Base-by-base conservation (phyloP, 2,113 vertebrate genomes). In the Campylorhamphus procurvoides region DNA sequence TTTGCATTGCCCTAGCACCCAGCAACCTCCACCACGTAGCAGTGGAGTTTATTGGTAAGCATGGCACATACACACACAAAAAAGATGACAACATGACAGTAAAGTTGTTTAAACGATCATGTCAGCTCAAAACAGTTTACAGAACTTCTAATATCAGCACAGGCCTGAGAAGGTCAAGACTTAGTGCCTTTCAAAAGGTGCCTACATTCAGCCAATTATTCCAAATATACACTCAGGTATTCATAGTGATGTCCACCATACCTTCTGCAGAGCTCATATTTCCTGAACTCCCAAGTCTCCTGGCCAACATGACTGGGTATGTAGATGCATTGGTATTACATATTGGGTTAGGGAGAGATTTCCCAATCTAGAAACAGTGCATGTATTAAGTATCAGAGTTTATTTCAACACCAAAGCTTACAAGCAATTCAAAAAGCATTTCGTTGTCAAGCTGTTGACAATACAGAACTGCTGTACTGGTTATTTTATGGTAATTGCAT, bases 401-500 rank as follows among this genome's bases (percentile, higher is more conserved):
- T 53, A 84, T 46, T 72, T 86, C 7, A 1, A 79, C n/a, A 67
- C 3, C 42, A 59, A 33, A 68, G 47, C 49, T 72, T 49, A 46
- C 15, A 18, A 72, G 71, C 67, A 80, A 63, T 33, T 72, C 47
- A 84, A 59, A 90, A 90, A 89, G 71, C 17, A 76, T 63, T 80
- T 86, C 47, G 49, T 64, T 92, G 69, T 67, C 79, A 78, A 50
- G 24, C 58, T 56, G 81, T 14, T 89, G 50, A 77, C 55, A 62
- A 18, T 60, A 60, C 31, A 47, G 60, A 75, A 89, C 37, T 78
- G 39, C 62, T 71, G 33, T 81, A 68, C 50, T 42, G 31, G 37
- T 92, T 92, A 95, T 89, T 91, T 90, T 39, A 67, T 35, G n/a
- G 64, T 91, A 90, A 92, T 69, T 81, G 68, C 68, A 71, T 13